Evolutionary conservation across 2,888 invertebrate species (phyloP), one percentile per base, ranked within the genome.

Genomic region (Aphidoletes aphidimyza): DNA sequence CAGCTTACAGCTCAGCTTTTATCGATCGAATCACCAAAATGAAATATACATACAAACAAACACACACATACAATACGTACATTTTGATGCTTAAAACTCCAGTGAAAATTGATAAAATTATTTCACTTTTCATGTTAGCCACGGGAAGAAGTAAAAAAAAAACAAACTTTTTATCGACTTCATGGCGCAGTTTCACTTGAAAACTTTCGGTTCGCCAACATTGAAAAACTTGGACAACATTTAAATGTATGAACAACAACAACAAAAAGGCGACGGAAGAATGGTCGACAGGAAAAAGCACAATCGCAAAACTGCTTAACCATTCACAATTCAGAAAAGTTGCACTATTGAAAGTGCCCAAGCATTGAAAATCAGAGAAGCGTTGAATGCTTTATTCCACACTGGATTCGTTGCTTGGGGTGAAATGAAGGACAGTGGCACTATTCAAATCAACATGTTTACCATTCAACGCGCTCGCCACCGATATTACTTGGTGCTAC

Each of bases 371-470:
- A 54, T 54, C 54, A 22, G 22, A 54, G 11, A 30, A 30, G 69
- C 30, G 69, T 30, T 69, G 69, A 69, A 69, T 69, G 17, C 69
- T 69, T 30, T 11, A 69, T 69, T 17, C 69, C 2, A 69, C 26
- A 5, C 14, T 69, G 14, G 22, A 54, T 54, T n/a, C n/a, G 17
- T 69, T 69, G 69, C 69, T 69, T 14, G 69, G 30, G 69, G 69
- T 69, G 69, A 69, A 69, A 69, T 69, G 69, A 69, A 69, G 69
- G 69, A 69, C 69, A 69, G 69, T 34, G 30, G 30, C 69, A 69
- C 69, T 69, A 69, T 69, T 69, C 69, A 69, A 69, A 69, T 69
- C 69, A 69, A 69, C 69, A 69, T 69, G 69, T 69, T 69, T 69
- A 69, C 69, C 69, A 54, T 54, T 54, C 54, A 54, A 26, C 26